These are phyloP conservation scores for Cordilura impudica DNA, from an alignment of 2,888 invertebrate genomes.

Conservation along the genomic window DNA sequence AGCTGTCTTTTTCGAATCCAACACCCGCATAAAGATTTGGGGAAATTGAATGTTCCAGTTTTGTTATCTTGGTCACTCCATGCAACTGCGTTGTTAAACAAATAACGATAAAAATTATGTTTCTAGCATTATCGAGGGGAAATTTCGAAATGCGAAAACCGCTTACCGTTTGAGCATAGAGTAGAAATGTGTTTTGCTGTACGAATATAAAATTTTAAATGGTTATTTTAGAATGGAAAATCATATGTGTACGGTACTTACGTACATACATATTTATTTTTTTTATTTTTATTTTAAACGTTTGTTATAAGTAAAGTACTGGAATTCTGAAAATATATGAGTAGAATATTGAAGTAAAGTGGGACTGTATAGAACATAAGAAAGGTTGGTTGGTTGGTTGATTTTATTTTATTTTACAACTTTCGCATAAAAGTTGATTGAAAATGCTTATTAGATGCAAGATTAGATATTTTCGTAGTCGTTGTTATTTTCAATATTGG, in stretches of 20 bases:
- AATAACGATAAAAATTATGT: too few relatives aligned
- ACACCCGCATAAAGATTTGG: too few relatives aligned
- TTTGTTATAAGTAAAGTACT: background rate
- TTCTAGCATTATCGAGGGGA: too few relatives aligned
- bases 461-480: constrained; percentile 73
- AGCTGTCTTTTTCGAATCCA: too few relatives aligned
- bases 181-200: too few relatives aligned
- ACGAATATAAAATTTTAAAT: constrained; percentile 20
- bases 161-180: too few relatives aligned
- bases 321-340: background rate
- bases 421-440: constrained; percentile 75
- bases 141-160: too few relatives aligned
- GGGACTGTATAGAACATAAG: background rate
- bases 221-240: constrained; percentile 31
- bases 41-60: too few relatives aligned
- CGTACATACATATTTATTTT: background rate
- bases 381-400: constrained; percentile 61
- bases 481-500: constrained; percentile 52
- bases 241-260: background rate
- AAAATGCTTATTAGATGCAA: constrained; percentile 77
- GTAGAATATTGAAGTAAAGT: background rate
- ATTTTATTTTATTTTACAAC: constrained; percentile 72
- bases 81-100: too few relatives aligned
- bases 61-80: too few relatives aligned
- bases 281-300: background rate